phyloP scores from a whole-genome alignment of 2,113 vertebrate species.

The Candoia aspera region DNA sequence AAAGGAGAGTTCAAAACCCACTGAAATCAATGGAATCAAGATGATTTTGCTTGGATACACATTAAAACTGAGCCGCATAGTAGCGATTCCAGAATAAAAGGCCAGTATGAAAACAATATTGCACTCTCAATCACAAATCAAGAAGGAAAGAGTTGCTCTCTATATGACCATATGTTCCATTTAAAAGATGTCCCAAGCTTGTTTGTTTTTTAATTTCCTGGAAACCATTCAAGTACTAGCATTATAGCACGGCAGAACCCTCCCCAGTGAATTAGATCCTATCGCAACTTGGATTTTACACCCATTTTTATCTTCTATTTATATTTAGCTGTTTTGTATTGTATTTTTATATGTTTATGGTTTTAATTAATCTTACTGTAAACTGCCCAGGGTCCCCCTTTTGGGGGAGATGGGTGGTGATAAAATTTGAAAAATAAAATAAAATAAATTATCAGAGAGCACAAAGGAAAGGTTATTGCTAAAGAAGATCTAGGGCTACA shows the following conservation, averaged over 20 bases:
- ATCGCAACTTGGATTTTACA: no score
- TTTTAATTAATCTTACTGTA: no score
- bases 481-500: not conserved
- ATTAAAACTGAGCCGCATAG: not conserved
- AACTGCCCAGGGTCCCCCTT: no score
- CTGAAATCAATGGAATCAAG: not conserved
- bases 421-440: no score
- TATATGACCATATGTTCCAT: not conserved
- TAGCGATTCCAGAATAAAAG: not conserved
- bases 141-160: not conserved
- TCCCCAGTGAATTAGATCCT: no score
- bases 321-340: no score
- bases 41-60: not conserved
- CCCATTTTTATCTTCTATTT: no score
- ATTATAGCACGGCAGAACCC: no score
- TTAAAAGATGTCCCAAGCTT: not conserved
- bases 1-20: not conserved
- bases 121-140: not conserved
- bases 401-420: no score
- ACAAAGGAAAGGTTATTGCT: not conserved
- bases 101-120: not conserved
- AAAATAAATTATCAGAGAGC: fast-evolving
- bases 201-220: not conserved
- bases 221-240: not conserved
- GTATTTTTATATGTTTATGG: no score